Percentiles rank a stretch among this genome's conserved stretches.
Evolutionary conservation across 2,797 vertebrate genomes (phyloP).

Genomic region (Myotis planiceps): DNA sequence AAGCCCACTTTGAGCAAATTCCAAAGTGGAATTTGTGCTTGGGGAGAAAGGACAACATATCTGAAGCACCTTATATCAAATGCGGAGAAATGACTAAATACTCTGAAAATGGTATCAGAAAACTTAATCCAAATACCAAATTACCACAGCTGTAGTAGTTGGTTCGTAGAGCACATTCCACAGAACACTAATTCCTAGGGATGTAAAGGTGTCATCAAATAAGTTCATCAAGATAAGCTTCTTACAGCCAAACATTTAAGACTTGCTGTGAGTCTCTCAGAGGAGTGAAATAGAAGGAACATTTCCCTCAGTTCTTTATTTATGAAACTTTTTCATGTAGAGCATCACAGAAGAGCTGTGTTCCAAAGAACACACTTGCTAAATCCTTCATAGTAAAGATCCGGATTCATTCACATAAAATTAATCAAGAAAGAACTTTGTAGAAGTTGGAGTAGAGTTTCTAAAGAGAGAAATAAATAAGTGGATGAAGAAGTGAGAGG

Average conservation of each 20-base stretch:
- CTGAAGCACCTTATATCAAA: neutral
- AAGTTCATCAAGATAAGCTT: slow-evolving; percentile 48
- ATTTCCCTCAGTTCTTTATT: slow-evolving; percentile 8
- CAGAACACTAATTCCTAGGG: neutral
- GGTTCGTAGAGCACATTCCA: neutral
- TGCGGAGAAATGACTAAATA: neutral
- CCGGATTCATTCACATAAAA: neutral
- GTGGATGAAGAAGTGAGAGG: neutral
- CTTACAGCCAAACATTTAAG: neutral
- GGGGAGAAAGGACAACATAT: neutral
- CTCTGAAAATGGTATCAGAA: slow-evolving; percentile 21
- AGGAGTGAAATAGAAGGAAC: neutral
- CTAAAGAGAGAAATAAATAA: neutral
- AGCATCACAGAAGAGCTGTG: neutral
- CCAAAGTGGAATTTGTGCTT: no score
- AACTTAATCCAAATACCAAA: neutral
- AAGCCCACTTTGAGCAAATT: neutral
- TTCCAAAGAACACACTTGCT: neutral
- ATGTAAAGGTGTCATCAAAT: slow-evolving; percentile 6
- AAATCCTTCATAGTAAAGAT: neutral
- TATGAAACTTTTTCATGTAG: neutral
- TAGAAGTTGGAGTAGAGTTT: neutral
- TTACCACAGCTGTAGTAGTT: neutral
- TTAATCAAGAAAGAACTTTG: neutral
- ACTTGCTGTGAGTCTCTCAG: neutral